Conservation (phyloP, 2,888 invertebrate species). For the Teinopalpus imperialis region DNA sequence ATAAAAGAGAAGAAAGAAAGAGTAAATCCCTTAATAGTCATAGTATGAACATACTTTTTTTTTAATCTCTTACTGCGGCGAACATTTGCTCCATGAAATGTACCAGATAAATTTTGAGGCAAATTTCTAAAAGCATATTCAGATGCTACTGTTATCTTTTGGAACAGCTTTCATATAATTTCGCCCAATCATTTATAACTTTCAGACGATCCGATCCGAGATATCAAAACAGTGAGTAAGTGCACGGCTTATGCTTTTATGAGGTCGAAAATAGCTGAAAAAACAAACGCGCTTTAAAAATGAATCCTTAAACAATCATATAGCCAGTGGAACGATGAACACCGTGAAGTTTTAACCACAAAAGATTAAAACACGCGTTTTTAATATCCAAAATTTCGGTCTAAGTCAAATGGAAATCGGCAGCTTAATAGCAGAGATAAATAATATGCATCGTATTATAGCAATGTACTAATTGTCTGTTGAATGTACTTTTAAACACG, state of each 20-base stretch:
- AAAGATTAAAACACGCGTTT: too few relatives aligned
- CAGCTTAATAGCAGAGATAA: background rate
- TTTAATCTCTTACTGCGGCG: too few relatives aligned
- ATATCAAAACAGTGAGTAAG: constrained; percentile 37
- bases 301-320: constrained; percentile 40
- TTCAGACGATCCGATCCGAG: constrained; percentile 33
- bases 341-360: background rate
- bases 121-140: constrained; percentile 2
- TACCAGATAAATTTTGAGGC: background rate
- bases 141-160: constrained; percentile 28
- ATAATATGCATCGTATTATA: background rate
- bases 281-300: constrained; percentile 34
- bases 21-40: too few relatives aligned
- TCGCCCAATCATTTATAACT: constrained; percentile 29
- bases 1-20: too few relatives aligned
- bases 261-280: constrained; percentile 37
- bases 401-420: background rate
- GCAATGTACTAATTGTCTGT: too few relatives aligned
- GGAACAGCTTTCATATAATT: constrained; percentile 31
- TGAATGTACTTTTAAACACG: too few relatives aligned
- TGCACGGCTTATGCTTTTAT: constrained; percentile 35
- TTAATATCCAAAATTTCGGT: background rate
- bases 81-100: too few relatives aligned
- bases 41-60: too few relatives aligned
- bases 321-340: constrained; percentile 17